A percentile compares a stretch with the other conserved stretches of the same genome.
Conservation (phyloP, 2,113 vertebrate genomes). For the Coryphaenoides rupestris region DNA sequence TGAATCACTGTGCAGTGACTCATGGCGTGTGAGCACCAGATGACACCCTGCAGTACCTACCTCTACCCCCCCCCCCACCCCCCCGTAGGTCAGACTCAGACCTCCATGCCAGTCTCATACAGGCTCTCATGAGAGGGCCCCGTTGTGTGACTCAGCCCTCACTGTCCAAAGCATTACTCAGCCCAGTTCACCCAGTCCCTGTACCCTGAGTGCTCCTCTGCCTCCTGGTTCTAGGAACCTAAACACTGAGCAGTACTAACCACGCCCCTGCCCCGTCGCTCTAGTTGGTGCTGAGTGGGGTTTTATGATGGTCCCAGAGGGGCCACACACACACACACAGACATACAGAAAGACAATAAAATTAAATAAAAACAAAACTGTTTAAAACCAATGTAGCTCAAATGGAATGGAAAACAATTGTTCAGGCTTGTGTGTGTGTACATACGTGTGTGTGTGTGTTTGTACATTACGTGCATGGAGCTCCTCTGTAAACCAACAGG, state of each 20-base stretch:
- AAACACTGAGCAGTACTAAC: constrained; percentile 47
- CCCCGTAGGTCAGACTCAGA: too few relatives aligned
- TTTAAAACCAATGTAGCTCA: background rate
- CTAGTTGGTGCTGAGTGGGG: too few relatives aligned
- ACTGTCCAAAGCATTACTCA: constrained; percentile 18
- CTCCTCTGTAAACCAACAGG: constrained; percentile 57
- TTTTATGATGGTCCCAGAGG: too few relatives aligned
- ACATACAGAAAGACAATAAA: too few relatives aligned
- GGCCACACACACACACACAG: background rate
- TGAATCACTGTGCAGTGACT: background rate
- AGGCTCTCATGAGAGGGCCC: background rate
- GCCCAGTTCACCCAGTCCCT: constrained; percentile 12
- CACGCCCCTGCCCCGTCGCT: background rate
- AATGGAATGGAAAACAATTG: too few relatives aligned
- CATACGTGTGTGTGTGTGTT: too few relatives aligned
- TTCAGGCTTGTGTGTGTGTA: too few relatives aligned
- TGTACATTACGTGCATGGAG: constrained; percentile 3
- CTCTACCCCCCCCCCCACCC: too few relatives aligned
- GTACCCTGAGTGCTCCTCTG: background rate
- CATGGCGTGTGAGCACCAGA: background rate
- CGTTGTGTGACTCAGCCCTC: constrained; percentile 49
- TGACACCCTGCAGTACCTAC: too few relatives aligned
- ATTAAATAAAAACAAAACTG: background rate
- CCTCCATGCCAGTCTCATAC: background rate
- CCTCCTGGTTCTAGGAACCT: constrained; percentile 16